Evolutionary conservation across 2,797 vertebrate species (phyloP).

Genomic region (Miichthys miiuy): DNA sequence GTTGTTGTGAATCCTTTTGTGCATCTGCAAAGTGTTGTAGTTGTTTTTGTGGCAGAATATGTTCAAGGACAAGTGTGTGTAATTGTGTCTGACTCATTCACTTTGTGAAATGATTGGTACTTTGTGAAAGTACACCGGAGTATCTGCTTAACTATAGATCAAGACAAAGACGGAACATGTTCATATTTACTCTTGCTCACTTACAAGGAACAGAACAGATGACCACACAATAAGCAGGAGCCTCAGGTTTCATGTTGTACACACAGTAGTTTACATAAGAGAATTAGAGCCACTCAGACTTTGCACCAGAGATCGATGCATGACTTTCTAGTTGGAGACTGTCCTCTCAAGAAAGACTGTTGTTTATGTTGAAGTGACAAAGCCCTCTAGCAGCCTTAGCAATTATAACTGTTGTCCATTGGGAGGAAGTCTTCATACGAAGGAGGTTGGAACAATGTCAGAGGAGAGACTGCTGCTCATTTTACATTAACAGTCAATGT

Average conservation of each 20-base stretch:
- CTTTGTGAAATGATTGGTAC: slow-evolving; percentile 29
- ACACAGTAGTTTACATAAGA: slow-evolving; percentile 8
- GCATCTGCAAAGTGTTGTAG: slow-evolving; percentile 24
- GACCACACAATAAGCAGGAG: slow-evolving; percentile 6
- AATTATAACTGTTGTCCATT: background rate
- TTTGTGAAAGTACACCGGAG: slow-evolving; percentile 16
- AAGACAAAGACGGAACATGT: slow-evolving; percentile 31
- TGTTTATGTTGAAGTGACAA: background rate
- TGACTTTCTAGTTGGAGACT: background rate
- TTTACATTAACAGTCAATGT: background rate
- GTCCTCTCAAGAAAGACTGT: background rate
- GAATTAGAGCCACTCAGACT: slow-evolving; percentile 4
- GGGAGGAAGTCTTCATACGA: background rate
- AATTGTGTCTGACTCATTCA: slow-evolving; percentile 64
- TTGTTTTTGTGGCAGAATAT: slow-evolving; percentile 32
- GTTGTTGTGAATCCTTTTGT: slow-evolving; percentile 28
- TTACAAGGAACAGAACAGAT: slow-evolving; percentile 18
- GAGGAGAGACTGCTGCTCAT: background rate
- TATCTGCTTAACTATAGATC: slow-evolving; percentile 27
- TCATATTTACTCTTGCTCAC: slow-evolving; percentile 3
- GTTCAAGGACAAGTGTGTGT: slow-evolving; percentile 37
- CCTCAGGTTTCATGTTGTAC: slow-evolving; percentile 23
- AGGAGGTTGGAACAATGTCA: background rate
- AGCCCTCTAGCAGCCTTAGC: background rate
- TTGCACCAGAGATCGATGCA: background rate